Evolutionary conservation across 2,797 vertebrate genomes (phyloP).

Genomic region (Liparis tanakae): DNA sequence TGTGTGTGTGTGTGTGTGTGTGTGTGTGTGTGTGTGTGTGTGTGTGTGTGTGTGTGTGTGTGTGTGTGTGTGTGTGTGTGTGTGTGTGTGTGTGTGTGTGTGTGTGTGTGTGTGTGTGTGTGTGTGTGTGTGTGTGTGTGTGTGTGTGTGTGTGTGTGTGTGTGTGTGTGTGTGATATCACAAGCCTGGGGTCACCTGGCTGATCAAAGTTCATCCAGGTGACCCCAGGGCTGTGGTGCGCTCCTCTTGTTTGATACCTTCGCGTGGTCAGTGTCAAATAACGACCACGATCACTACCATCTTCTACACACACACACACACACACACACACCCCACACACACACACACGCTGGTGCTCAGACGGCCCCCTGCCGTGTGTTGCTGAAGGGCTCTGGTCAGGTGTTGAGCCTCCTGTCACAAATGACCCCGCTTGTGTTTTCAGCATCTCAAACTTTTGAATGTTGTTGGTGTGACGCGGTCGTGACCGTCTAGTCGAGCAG

Average conservation of each 20-base stretch:
- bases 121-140: no score
- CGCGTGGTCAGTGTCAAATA: slow-evolving; percentile 22
- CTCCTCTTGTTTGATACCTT: slow-evolving; percentile 19
- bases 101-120: no score
- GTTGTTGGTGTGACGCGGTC: background rate
- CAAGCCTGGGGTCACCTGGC: no score
- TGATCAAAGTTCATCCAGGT: slow-evolving; percentile 24
- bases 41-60: no score
- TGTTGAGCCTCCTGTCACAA: slow-evolving; percentile 16
- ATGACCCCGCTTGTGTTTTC: background rate
- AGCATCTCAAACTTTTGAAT: slow-evolving; percentile 45
- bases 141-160: no score
- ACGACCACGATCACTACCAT: slow-evolving; percentile 4
- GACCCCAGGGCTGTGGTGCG: slow-evolving; percentile 19
- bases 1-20: no score
- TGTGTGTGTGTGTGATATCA: no score
- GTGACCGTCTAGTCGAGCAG: background rate
- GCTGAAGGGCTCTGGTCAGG: slow-evolving; percentile 18
- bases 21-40: no score
- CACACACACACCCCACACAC: no score
- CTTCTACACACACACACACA: slow-evolving; percentile 1
- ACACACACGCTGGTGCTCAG: background rate
- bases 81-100: no score
- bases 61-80: no score
- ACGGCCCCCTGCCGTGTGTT: background rate